These are phyloP conservation scores for Callitettix versicolor DNA, from an alignment of 1,140 invertebrate genomes.

Conservation along the genomic window DNA sequence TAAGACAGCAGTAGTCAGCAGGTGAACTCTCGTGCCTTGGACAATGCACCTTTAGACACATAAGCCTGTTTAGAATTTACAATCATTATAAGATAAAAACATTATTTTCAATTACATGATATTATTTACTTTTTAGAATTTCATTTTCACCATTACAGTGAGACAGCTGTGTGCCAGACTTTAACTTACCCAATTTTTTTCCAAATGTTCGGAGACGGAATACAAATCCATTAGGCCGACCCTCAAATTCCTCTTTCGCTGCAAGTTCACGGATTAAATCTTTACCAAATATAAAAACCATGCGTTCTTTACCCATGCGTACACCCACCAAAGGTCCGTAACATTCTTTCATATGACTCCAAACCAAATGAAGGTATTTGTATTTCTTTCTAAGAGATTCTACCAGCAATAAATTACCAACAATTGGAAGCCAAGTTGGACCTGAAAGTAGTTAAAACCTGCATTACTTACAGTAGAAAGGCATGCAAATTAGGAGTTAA, in stretches of 20 bases:
- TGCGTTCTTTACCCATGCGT: conserved; percentile 42
- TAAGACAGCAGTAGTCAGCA: no score
- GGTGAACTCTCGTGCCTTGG: not conserved
- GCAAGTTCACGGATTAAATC: conserved; percentile 48
- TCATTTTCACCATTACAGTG: no score
- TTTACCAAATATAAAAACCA: conserved; percentile 50
- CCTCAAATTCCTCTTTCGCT: conserved; percentile 50
- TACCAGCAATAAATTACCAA: conserved; percentile 34
- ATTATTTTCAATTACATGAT: no score
- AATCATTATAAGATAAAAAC: not conserved
- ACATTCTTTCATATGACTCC: conserved; percentile 24
- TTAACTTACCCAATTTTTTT: conserved; percentile 45
- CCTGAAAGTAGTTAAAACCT: conserved; percentile 28
- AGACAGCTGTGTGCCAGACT: not conserved
- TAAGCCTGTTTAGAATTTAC: no score
- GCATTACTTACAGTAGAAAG: no score
- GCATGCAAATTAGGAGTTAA: no score
- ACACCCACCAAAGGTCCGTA: conserved; percentile 39
- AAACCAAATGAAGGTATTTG: conserved; percentile 32
- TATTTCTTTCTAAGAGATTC: conserved; percentile 24
- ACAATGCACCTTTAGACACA: no score
- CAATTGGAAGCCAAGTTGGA: conserved; percentile 36
- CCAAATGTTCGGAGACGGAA: conserved; percentile 49
- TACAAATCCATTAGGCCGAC: conserved; percentile 57
- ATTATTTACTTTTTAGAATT: no score